A percentile compares a stretch with the other conserved stretches of the same genome.
Conservation (phyloP, 2,113 vertebrate species). For the Myotis yumanensis region DNA sequence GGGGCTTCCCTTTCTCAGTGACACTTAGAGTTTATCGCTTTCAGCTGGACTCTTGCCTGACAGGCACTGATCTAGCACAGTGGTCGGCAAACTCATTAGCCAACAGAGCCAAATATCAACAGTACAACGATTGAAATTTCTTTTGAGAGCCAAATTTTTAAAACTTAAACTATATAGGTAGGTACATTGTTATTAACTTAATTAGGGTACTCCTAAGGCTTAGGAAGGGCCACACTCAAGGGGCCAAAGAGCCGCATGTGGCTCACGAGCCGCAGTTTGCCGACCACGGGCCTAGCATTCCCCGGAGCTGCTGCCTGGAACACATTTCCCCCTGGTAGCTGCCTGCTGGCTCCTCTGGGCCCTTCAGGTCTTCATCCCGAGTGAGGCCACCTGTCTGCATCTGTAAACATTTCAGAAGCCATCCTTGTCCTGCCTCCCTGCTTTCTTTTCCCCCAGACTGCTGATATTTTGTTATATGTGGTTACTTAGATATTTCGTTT, state of each 20-base stretch:
- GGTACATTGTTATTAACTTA: too few relatives aligned
- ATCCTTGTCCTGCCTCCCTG: not conserved
- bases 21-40: not conserved
- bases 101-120: too few relatives aligned
- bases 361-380: not conserved
- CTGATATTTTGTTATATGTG: not conserved
- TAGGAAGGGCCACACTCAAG: too few relatives aligned
- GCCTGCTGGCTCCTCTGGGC: not conserved
- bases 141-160: too few relatives aligned
- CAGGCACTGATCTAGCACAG: not conserved
- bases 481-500: not conserved
- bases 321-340: not conserved
- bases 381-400: not conserved
- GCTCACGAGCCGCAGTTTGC: too few relatives aligned
- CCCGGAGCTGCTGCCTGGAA: not conserved
- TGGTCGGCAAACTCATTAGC: too few relatives aligned
- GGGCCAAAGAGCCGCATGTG: too few relatives aligned
- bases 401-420: not conserved
- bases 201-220: too few relatives aligned
- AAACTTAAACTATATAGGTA: too few relatives aligned
- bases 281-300: not conserved
- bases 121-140: too few relatives aligned
- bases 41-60: not conserved
- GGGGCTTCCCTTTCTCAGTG: not conserved
- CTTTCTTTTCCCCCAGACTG: not conserved